Base-by-base conservation (phyloP, 2,888 invertebrate genomes). In the Metellina segmentata region DNA sequence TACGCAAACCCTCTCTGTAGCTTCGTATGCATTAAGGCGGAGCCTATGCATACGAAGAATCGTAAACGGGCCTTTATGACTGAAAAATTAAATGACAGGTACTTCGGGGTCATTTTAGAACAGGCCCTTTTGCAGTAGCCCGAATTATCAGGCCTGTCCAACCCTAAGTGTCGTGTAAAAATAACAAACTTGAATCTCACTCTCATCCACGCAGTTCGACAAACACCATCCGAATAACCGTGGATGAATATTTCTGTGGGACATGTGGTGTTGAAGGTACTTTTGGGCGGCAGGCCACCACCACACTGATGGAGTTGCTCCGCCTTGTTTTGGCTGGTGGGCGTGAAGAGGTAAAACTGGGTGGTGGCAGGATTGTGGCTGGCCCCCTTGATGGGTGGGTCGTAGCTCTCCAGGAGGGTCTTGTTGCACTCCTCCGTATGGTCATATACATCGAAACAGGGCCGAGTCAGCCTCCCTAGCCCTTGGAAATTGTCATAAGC, bases 201-300 rank as follows among this genome's bases (percentile, higher is more conserved):
- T 19, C 83, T 71, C 83, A 83, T 83, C 83, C 83, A 83, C 13
- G 83, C 83, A 13, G 83, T 72, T 71, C 83, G 48, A 72, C 83
- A 83, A 0, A 83, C 16, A 11, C 83, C 83, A 72, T 83, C 83
- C 19, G 71, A n/a, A 70, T 48, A 71, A 16, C 83, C 83, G 5
- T 82, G 82, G 19, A 82, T 70, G 20, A 82, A 34, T 9, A 82
- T 19, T 48, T 34, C 82, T n/a, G 81, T 81, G 19, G 52, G 13
- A 19, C 53, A 52, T 7, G n/a, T 53, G 1, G 69, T 13, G 61
- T 81, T 61, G 69, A 51, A 79, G n/a, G 52, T 53, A 20, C 61
- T 61, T 61, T 9, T 9, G 16, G 61, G 61, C 5, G 61, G 61
- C 6, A 61, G 61, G 61, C 61, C 61, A 11, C 61, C 61, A 5